Conservation (phyloP, 2,113 vertebrate species). For the Ciconia boyciana region DNA sequence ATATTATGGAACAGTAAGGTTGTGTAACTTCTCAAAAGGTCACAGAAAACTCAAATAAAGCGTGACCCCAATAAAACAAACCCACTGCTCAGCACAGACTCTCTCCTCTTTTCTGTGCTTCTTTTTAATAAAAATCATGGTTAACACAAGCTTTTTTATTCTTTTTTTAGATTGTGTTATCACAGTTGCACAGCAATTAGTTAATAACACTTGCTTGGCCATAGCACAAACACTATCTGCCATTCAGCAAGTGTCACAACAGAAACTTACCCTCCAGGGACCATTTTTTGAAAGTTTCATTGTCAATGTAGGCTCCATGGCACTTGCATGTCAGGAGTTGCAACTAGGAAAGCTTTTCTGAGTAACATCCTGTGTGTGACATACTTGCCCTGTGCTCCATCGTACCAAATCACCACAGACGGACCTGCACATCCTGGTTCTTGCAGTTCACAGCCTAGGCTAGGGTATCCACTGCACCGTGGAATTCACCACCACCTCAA, state of each 20-base stretch:
- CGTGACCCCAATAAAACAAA: not conserved
- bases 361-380: not conserved
- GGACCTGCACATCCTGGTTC: not conserved
- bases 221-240: not conserved
- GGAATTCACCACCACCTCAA: not conserved
- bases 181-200: not conserved
- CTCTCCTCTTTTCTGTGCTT: not conserved
- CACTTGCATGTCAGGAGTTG: not conserved
- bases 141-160: not conserved
- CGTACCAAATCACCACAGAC: not conserved
- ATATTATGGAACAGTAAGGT: not conserved
- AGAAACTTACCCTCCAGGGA: not conserved
- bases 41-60: not conserved
- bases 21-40: not conserved
- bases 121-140: not conserved
- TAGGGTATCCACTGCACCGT: not conserved
- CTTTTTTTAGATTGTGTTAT: not conserved
- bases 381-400: fast-evolving
- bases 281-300: not conserved
- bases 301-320: not conserved
- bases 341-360: not conserved
- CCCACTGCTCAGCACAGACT: not conserved
- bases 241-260: not conserved
- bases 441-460: not conserved
- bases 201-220: not conserved